Evolutionary conservation across 2,888 invertebrate species (phyloP).

Genomic region (Zhuqinia jingwanae): DNA sequence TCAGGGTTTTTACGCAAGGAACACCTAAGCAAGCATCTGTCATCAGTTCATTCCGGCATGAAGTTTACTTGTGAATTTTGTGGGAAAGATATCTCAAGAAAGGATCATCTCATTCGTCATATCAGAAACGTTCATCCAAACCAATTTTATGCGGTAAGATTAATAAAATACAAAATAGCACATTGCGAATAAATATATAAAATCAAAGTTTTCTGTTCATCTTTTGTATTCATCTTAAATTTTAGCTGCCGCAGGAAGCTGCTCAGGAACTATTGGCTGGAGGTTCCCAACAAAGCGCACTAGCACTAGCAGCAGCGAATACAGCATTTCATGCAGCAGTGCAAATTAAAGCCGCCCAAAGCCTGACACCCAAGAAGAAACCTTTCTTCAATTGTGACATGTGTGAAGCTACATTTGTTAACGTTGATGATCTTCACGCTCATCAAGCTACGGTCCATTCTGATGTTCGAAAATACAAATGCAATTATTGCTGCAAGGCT

Average conservation of each 20-base stretch:
- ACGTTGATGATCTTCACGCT: slow-evolving; percentile 73
- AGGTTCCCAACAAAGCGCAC: slow-evolving; percentile 3
- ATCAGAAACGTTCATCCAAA: slow-evolving; percentile 77
- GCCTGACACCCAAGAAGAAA: slow-evolving; percentile 71
- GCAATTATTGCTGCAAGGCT: slow-evolving; percentile 76
- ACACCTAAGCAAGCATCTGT: slow-evolving; percentile 76
- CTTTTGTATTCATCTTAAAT: no score
- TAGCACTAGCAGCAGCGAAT: no score
- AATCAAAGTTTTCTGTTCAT: background rate
- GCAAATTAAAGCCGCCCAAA: slow-evolving; percentile 51
- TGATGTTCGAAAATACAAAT: slow-evolving; percentile 75
- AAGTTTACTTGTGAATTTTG: slow-evolving; percentile 77
- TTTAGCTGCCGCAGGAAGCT: slow-evolving; percentile 69
- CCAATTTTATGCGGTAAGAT: slow-evolving; percentile 74
- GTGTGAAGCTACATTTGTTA: slow-evolving; percentile 74
- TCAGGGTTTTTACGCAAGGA: slow-evolving; percentile 76
- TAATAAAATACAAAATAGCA: background rate
- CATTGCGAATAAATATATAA: background rate
- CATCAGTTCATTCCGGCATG: slow-evolving; percentile 76
- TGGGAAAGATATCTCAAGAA: slow-evolving; percentile 76
- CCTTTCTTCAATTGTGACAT: slow-evolving; percentile 77
- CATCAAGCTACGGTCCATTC: slow-evolving; percentile 76
- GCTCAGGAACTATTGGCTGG: slow-evolving; percentile 44
- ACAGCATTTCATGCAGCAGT: no score
- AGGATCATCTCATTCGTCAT: slow-evolving; percentile 77